phyloP scores from a whole-genome alignment of 2,797 vertebrate genomes.

The Diceros bicornis region DNA sequence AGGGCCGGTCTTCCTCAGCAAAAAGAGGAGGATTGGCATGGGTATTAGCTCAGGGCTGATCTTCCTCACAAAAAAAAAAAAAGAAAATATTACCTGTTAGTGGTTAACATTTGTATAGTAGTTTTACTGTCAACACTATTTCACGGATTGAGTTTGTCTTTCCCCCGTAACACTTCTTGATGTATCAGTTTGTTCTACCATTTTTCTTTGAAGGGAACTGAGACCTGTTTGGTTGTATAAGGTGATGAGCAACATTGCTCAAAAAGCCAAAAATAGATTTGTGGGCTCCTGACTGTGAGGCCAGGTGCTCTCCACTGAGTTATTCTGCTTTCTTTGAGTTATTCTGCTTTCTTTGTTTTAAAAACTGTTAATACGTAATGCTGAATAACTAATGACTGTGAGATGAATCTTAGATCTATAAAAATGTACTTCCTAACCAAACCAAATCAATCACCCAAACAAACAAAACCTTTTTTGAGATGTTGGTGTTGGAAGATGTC shows the following conservation, averaged over 20 bases:
- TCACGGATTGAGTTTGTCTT: not conserved
- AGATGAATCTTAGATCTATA: not conserved
- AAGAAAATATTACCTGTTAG: not conserved
- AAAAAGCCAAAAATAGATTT: slow-evolving; percentile 72
- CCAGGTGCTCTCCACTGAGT: slow-evolving; percentile 50
- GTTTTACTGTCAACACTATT: not conserved
- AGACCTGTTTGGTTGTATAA: slow-evolving; percentile 36
- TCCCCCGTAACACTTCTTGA: not conserved
- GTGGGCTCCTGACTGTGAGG: slow-evolving; percentile 50
- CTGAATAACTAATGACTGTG: not conserved
- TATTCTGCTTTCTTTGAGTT: slow-evolving; percentile 1
- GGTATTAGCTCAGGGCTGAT: no score
- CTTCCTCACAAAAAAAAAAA: no score
- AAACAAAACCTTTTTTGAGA: not conserved
- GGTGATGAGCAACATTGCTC: slow-evolving; percentile 37
- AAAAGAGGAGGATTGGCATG: no score
- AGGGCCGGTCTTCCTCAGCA: no score
- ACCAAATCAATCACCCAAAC: not conserved
- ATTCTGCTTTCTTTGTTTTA: slow-evolving; percentile 52
- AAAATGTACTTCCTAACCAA: not conserved
- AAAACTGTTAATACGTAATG: not conserved
- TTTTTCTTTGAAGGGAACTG: slow-evolving; percentile 70
- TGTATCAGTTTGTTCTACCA: not conserved
- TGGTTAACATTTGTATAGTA: not conserved
- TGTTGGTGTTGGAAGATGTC: not conserved